phyloP scores from a whole-genome alignment of 2,797 vertebrate genomes.

The Aythya fuligula region DNA sequence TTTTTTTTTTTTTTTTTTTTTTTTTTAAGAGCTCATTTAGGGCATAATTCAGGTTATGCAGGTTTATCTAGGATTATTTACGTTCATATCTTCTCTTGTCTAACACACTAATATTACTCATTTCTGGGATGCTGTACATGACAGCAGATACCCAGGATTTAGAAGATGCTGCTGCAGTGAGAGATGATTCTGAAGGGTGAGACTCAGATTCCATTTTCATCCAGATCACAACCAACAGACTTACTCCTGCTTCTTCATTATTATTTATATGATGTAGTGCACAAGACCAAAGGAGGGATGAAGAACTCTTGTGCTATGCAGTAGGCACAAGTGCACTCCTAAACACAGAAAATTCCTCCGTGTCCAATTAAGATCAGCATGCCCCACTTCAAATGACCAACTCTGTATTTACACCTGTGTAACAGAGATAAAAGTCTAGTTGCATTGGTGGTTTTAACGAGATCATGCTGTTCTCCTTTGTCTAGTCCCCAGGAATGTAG shows the following conservation, averaged over 20 bases:
- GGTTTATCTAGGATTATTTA: neutral
- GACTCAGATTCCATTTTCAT: neutral
- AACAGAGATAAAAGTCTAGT: neutral
- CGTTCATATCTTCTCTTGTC: neutral
- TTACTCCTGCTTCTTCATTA: neutral
- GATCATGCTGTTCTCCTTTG: neutral
- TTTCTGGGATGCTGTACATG: neutral
- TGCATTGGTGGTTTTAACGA: neutral
- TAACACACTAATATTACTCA: neutral
- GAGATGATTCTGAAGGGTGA: neutral
- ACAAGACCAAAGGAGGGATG: neutral
- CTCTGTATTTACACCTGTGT: neutral
- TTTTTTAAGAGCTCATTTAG: neutral
- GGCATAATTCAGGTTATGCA: neutral
- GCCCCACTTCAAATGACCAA: neutral
- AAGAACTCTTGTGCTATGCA: neutral
- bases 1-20: too few species aligned
- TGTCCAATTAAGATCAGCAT: neutral
- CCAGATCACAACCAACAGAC: neutral
- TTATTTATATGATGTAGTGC: neutral
- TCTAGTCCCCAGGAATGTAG: neutral
- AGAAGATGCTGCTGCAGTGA: neutral
- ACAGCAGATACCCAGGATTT: neutral
- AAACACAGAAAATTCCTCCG: neutral
- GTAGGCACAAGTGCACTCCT: neutral